Conservation (phyloP, 2,797 vertebrate species). For the Sebastes paucispinis region DNA sequence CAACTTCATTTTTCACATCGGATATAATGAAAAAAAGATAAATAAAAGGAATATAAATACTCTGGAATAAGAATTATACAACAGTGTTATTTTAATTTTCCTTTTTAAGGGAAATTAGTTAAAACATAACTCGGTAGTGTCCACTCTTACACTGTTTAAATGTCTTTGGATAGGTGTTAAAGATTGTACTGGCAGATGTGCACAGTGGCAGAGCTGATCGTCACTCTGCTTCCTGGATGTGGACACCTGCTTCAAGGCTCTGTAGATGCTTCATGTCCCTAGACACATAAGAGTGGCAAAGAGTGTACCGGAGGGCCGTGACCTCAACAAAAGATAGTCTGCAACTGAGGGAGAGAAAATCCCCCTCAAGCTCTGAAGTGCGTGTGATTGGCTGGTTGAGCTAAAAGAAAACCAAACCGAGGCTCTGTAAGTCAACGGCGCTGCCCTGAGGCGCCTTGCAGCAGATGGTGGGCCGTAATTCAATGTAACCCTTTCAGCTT, state of each 20-base stretch:
- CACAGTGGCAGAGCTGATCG: conserved; percentile 24
- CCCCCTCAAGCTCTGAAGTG: conserved; percentile 31
- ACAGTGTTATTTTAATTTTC: conserved; percentile 40
- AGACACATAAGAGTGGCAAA: background rate
- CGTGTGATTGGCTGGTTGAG: conserved; percentile 28
- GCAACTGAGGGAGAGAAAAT: background rate
- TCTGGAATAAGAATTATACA: conserved; percentile 67
- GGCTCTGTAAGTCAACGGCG: conserved; percentile 16
- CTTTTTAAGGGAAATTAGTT: conserved; percentile 34
- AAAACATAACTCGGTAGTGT: conserved; percentile 46
- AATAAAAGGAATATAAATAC: conserved; percentile 83
- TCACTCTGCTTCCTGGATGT: conserved; percentile 38
- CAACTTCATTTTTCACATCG: conserved; percentile 54
- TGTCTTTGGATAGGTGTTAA: conserved; percentile 72
- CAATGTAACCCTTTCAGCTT: conserved; percentile 27
- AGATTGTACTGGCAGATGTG: conserved; percentile 57
- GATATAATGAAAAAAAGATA: conserved; percentile 67
- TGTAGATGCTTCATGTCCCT: conserved; percentile 1
- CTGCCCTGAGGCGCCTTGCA: conserved; percentile 43
- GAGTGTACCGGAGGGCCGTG: background rate
- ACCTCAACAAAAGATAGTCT: conserved; percentile 37
- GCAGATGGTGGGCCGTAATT: conserved; percentile 34
- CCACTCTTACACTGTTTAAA: conserved; percentile 32
- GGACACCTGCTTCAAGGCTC: conserved; percentile 36
- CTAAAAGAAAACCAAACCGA: conserved; percentile 39